Conservation (phyloP, 2,113 vertebrate genomes). For the Balaenoptera acutorostrata region DNA sequence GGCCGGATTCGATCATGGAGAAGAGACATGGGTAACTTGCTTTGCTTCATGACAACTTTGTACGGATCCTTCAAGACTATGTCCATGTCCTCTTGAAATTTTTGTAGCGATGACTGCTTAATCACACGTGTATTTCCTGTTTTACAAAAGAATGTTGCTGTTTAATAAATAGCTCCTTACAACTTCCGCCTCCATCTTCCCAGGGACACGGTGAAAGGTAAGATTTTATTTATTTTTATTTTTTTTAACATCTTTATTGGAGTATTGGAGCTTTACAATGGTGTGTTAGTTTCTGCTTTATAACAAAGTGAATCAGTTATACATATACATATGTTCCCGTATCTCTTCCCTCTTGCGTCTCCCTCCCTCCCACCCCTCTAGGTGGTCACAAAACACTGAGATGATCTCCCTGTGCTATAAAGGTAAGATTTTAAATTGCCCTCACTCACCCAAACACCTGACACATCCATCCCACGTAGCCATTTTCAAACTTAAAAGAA, state of each 20-base stretch:
- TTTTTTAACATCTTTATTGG: no score
- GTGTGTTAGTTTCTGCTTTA: no score
- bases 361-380: no score
- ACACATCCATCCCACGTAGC: neutral
- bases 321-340: no score
- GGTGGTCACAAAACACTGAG: no score
- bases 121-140: conserved; percentile 97
- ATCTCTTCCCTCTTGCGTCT: no score
- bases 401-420: neutral
- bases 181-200: neutral
- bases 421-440: neutral
- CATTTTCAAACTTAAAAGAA: neutral
- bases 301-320: no score
- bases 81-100: conserved; percentile 97
- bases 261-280: no score
- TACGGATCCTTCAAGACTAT: conserved; percentile 94
- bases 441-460: neutral
- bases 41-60: conserved; percentile 94
- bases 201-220: neutral
- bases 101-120: conserved; percentile 96
- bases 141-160: conserved; percentile 47
- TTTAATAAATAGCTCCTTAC: conserved; percentile 32
- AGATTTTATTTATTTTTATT: neutral
- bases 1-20: conserved; percentile 90
- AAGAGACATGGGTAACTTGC: conserved; percentile 95